Evolutionary conservation across 2,888 invertebrate species (phyloP), one percentile per base, ranked within the genome.

Genomic region (Drosophila pseudotalamancana): DNA sequence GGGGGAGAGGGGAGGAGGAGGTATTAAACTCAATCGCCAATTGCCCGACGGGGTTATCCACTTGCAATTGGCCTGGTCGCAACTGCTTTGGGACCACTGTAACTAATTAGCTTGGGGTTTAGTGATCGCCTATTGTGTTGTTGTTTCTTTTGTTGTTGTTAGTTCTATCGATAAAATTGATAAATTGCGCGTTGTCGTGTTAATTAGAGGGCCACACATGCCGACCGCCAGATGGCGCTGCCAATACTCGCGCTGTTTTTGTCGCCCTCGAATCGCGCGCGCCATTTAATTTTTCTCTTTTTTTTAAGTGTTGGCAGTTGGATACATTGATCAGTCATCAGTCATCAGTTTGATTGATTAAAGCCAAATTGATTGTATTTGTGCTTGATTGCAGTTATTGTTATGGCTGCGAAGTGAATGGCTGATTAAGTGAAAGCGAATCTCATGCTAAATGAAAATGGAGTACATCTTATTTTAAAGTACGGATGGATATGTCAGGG

Each of bases 201-300:
- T 75, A 78, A 81, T 79, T 77, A 79, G 70, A 80, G 84, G 65
- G 67, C 40, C 55, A 14, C 65, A 53, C 29, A 65, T 31, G 37
- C 56, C 64, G 66, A 53, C 35, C 77, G 29, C 25, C 86, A 82
- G 85, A 65, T 79, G 83, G 85, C 76, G 80, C 66, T 75, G 56
- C 29, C 49, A 29, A 18, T 50, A 32, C 31, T 48, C 18, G 39
- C 46, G 75, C 79, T 48, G 40, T 59, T 74, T 63, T 56, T 46
- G 42, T 59, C 75, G 63, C 78, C 42, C 35, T 31, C 56, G 42
- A 77, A 31, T 66, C 72, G 77, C 72, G 50, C 59, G 37, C 59
- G 27, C 48, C 25, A 23, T 49, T 59, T 54, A 57, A 35, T 40
- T 21, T 14, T 25, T 23, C 40, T 16, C 14, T 29, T 5, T 45